These are phyloP conservation scores for Cosmopolites sordidus DNA, from an alignment of 2,888 invertebrate genomes.

Conservation along the genomic window DNA sequence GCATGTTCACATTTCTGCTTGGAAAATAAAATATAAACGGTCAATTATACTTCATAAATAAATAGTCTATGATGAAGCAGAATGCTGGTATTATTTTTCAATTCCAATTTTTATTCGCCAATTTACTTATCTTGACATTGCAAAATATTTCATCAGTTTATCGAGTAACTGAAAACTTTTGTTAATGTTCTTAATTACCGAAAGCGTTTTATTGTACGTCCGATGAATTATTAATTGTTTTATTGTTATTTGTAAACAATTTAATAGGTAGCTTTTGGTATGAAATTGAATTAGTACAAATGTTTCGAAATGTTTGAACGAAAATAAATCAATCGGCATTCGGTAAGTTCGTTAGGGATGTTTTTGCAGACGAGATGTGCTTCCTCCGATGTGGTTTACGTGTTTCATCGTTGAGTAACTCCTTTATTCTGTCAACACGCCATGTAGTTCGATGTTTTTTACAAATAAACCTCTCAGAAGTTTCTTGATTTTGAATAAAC, in stretches of 20 bases:
- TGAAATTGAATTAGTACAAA: background rate
- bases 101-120: background rate
- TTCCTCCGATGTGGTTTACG: constrained; percentile 13
- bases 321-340: constrained; percentile 2
- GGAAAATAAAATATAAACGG: background rate
- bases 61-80: background rate
- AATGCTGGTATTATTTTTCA: background rate
- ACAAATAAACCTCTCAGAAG: constrained; percentile 21
- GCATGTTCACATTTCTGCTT: background rate
- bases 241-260: constrained; percentile 1
- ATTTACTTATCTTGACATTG: background rate
- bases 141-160: background rate
- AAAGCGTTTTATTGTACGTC: background rate
- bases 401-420: constrained; percentile 12
- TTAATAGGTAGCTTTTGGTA: background rate
- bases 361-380: background rate
- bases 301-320: background rate
- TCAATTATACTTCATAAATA: constrained; percentile 1
- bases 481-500: constrained; percentile 31
- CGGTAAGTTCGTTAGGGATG: constrained; percentile 2
- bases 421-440: constrained; percentile 10
- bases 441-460: constrained; percentile 14
- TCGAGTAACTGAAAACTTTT: background rate
- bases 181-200: background rate
- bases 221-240: background rate